Base-by-base conservation (phyloP, 2,797 vertebrate genomes). In the Lacerta agilis region DNA sequence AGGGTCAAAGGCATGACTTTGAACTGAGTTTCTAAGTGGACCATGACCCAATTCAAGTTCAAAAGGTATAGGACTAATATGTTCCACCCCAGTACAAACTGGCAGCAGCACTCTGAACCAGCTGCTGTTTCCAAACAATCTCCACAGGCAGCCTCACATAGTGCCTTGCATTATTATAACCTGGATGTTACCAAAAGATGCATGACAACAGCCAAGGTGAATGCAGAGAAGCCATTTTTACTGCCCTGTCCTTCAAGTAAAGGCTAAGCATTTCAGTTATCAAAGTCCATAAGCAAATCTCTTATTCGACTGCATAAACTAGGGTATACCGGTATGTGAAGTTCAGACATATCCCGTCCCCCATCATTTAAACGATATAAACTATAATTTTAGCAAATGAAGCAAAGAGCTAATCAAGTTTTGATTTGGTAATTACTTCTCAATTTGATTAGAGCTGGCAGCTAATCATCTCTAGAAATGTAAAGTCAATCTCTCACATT, bases 401-500 rank as follows among this genome's bases (percentile, higher is more conserved):
- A 97, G 97, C 93, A 97, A 97, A 96, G 96, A 97, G 94, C 96
- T 97, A 97, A 97, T 97, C 97, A 97, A 96, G 96, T 97, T 97
- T 97, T 97, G 97, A 97, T 97, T 97, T 97, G 93, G 94, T 97
- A 97, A 97, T 97, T 97, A 96, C 96, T 97, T 96, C 95, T 97
- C 97, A 97, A 97, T 97, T 97, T 97, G 97, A 97, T 97, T 97
- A 97, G 92, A 95, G 94, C 93, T 97, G 97, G 96, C 96, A 97
- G 96, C 95, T 97, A 97, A 97, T 97, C 97, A 97, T 96, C 94
- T 95, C 92, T 96, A 89, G 88, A 97, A 97, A 96, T 91, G 69
- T 96, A 96, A 97, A 97, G 97, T 96, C 95, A 97, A 96, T 97
- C 96, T 97, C 96, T 96, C 96, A 96, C 79, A 96, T 96, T 96